Evolutionary conservation across 2,888 invertebrate genomes (phyloP).

Genomic region (Oxystoma pomonae): DNA sequence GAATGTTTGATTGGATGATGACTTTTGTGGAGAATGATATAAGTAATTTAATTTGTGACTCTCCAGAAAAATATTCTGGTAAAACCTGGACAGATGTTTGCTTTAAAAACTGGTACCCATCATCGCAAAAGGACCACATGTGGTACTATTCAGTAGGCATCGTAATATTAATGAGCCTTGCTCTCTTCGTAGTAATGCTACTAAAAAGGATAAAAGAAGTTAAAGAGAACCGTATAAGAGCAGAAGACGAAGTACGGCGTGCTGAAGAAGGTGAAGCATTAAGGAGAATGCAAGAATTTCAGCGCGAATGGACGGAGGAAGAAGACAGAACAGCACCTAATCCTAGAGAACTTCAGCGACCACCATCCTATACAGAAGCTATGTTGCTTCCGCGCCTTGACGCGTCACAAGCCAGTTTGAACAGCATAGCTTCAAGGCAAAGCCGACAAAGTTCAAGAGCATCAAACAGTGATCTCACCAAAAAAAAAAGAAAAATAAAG

Average conservation of each 20-base stretch:
- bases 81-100: constrained; percentile 68
- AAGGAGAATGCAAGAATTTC: constrained; percentile 49
- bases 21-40: constrained; percentile 48
- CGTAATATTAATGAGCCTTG: constrained; percentile 52
- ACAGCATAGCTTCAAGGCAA: constrained; percentile 38
- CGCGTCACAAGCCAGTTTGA: constrained; percentile 52
- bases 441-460: constrained; percentile 33
- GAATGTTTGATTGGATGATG: constrained; percentile 59
- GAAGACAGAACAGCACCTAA: constrained; percentile 59
- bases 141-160: constrained; percentile 58
- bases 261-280: constrained; percentile 55
- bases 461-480: constrained; percentile 37
- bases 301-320: constrained; percentile 37
- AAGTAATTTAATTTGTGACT: constrained; percentile 58
- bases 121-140: constrained; percentile 40
- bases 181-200: constrained; percentile 53
- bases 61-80: constrained; percentile 59
- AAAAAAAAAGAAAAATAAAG: constrained; percentile 35
- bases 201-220: constrained; percentile 55
- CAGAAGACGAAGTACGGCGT: constrained; percentile 51
- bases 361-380: constrained; percentile 76
- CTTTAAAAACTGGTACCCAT: constrained; percentile 55
- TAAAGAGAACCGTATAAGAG: constrained; percentile 47
- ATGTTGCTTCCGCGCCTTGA: constrained; percentile 68
- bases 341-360: constrained; percentile 62